These are phyloP conservation scores for Nephrotoma guestfalica DNA, from an alignment of 2,888 invertebrate genomes.

Conservation along the genomic window DNA sequence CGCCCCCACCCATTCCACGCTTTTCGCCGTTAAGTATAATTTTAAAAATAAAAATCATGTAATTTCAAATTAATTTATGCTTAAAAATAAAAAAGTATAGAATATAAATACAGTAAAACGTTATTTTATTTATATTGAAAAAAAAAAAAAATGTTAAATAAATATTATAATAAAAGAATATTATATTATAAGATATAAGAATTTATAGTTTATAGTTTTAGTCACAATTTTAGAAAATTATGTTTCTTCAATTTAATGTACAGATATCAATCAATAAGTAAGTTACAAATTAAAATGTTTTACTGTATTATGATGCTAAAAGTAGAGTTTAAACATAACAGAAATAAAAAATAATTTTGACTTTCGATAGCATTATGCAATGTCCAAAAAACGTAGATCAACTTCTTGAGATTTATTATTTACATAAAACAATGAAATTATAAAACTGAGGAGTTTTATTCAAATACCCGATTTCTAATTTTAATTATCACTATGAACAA, in stretches of 20 bases:
- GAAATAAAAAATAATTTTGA: slow-evolving; percentile 12
- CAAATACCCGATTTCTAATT: neutral
- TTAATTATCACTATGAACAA: neutral
- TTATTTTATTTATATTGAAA: neutral
- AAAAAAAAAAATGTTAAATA: neutral
- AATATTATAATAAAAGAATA: neutral
- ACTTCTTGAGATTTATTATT: slow-evolving; percentile 55
- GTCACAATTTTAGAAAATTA: slow-evolving; percentile 7
- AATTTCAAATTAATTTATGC: neutral
- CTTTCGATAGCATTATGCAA: slow-evolving; percentile 45
- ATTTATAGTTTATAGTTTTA: slow-evolving; percentile 8
- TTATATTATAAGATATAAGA: neutral
- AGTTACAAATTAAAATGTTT: neutral
- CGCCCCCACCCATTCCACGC: slow-evolving; percentile 14
- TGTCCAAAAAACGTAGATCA: slow-evolving; percentile 90
- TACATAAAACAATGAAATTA: neutral
- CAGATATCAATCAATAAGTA: neutral
- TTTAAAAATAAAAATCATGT: neutral
- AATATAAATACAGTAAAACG: neutral
- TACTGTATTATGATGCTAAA: slow-evolving; percentile 8
- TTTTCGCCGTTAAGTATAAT: slow-evolving; percentile 8
- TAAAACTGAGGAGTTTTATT: neutral
- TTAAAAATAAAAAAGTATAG: neutral
- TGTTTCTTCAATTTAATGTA: neutral
- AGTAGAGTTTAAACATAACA: slow-evolving; percentile 17